phyloP scores from a whole-genome alignment of 2,888 invertebrate species.

The Ochropleura leucogaster region DNA sequence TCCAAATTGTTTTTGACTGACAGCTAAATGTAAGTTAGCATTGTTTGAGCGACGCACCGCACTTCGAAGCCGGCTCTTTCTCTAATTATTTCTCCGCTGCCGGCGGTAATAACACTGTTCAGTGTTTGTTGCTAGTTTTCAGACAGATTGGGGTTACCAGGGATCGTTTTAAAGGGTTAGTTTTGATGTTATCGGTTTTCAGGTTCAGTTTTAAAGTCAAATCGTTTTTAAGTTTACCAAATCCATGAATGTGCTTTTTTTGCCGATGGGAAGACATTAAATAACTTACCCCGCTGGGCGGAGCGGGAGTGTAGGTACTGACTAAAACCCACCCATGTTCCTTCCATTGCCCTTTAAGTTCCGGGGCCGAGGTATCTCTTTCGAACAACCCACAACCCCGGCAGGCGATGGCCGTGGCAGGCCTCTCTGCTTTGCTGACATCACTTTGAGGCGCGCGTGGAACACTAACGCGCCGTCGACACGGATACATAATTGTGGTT shows the following conservation, averaged over 20 bases:
- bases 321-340: too few relatives aligned
- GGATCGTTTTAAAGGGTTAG: slow-evolving; percentile 20
- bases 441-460: too few relatives aligned
- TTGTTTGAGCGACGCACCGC: slow-evolving; percentile 89
- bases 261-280: too few relatives aligned
- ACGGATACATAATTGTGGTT: too few relatives aligned
- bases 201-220: neutral
- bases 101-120: slow-evolving; percentile 58
- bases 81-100: slow-evolving; percentile 86
- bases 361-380: too few relatives aligned
- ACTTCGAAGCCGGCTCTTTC: slow-evolving; percentile 83
- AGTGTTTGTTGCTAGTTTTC: slow-evolving; percentile 57
- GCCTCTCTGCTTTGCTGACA: too few relatives aligned
- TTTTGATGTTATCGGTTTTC: slow-evolving; percentile 12
- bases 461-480: too few relatives aligned
- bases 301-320: too few relatives aligned
- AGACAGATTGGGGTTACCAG: slow-evolving; percentile 58
- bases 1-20: slow-evolving; percentile 91
- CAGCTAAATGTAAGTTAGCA: slow-evolving; percentile 91
- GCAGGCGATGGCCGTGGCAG: too few relatives aligned
- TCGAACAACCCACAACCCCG: too few relatives aligned
- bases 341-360: too few relatives aligned
- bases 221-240: neutral
- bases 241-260: neutral
- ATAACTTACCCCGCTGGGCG: too few relatives aligned